Conservation (phyloP, 2,888 invertebrate species). For the Drosophila prolongata region DNA sequence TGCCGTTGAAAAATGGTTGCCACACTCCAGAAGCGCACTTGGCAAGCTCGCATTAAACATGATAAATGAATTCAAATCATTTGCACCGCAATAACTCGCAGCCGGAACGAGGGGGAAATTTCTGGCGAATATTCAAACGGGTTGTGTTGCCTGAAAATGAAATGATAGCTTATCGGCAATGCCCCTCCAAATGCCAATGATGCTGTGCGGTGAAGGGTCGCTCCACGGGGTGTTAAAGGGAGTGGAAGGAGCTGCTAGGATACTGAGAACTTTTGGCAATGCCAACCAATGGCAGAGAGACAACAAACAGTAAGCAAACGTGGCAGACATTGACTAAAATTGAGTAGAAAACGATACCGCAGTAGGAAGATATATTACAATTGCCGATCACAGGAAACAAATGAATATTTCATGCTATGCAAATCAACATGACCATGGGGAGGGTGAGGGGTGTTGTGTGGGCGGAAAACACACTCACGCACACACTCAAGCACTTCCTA, state of each 20-base stretch:
- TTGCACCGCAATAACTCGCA: slow-evolving; percentile 68
- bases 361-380: slow-evolving; percentile 78
- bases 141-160: slow-evolving; percentile 59
- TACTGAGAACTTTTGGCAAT: slow-evolving; percentile 55
- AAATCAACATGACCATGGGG: slow-evolving; percentile 62
- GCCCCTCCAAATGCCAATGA: slow-evolving; percentile 32
- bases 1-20: slow-evolving; percentile 63
- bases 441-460: neutral
- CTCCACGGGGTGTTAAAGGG: neutral
- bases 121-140: slow-evolving; percentile 33
- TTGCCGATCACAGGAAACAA: slow-evolving; percentile 81
- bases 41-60: slow-evolving; percentile 65
- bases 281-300: slow-evolving; percentile 42
- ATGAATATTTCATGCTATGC: slow-evolving; percentile 80
- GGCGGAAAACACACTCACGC: slow-evolving; percentile 15
- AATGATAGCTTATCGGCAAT: slow-evolving; percentile 73
- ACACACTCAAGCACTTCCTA: slow-evolving; percentile 39
- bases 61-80: slow-evolving; percentile 77
- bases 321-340: slow-evolving; percentile 74
- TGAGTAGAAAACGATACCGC: slow-evolving; percentile 79
- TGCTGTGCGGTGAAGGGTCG: slow-evolving; percentile 3
- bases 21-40: slow-evolving; percentile 53
- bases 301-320: slow-evolving; percentile 64
- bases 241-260: slow-evolving; percentile 32
- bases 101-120: slow-evolving; percentile 13